A percentile compares a stretch with the other conserved stretches of the same genome.
Conservation (phyloP, 2,797 vertebrate genomes). For the Distichodus sexfasciatus region DNA sequence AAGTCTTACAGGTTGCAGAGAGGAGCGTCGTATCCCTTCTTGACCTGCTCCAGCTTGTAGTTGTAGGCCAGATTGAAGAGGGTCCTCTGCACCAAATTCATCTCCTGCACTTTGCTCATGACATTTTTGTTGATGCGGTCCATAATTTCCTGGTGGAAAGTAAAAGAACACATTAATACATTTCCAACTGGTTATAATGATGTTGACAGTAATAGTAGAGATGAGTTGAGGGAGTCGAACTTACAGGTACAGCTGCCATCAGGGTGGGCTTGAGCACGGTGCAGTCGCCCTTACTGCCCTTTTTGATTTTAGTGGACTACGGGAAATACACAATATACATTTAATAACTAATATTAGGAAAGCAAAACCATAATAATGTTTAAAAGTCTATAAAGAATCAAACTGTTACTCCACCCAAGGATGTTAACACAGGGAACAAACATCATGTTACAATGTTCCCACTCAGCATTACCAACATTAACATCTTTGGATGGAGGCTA, state of each 20-base stretch:
- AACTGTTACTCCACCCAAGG: too few species aligned
- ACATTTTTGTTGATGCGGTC: constrained; percentile 98
- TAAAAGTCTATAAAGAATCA: background rate
- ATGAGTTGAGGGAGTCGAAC: constrained; percentile 10
- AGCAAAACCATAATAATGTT: background rate
- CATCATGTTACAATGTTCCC: too few species aligned
- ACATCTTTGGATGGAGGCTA: background rate
- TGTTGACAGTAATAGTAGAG: background rate
- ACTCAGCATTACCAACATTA: too few species aligned
- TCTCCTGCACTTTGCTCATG: constrained; percentile 98
- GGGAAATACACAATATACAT: constrained; percentile 29
- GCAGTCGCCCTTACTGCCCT: constrained; percentile 93
- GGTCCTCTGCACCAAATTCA: constrained; percentile 91
- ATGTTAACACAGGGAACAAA: too few species aligned
- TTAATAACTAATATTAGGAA: background rate
- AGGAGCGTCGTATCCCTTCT: constrained; percentile 92
- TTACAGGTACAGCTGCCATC: constrained; percentile 96
- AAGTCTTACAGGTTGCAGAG: constrained; percentile 91
- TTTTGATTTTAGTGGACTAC: constrained; percentile 97
- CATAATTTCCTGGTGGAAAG: constrained; percentile 89
- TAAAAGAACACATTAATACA: background rate
- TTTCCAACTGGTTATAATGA: too few species aligned
- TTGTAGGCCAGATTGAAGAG: constrained; percentile 94
- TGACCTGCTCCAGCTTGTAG: constrained; percentile 95
- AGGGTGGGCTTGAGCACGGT: constrained; percentile 87